Conservation (phyloP, 2,797 vertebrate genomes). For the Lepus oiostolus region DNA sequence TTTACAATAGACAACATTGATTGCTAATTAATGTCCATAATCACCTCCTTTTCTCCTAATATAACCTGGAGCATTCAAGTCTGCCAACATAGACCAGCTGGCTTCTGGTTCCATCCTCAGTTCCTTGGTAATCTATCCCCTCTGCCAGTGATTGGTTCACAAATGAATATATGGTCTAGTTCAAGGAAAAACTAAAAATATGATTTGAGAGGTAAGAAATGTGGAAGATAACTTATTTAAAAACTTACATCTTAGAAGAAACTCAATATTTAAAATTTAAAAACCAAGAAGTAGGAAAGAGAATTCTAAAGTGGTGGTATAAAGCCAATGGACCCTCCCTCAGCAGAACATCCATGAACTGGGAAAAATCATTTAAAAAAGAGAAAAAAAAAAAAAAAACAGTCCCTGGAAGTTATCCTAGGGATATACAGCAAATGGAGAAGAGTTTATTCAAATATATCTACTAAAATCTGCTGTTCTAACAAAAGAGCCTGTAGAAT, state of each 20-base stretch:
- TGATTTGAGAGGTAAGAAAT: neutral
- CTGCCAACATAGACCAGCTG: neutral
- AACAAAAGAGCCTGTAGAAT: neutral
- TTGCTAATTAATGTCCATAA: neutral
- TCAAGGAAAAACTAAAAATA: constrained; percentile 24
- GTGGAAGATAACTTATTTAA: neutral
- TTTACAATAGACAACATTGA: neutral
- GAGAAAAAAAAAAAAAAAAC: too few relatives aligned
- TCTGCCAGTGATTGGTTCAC: neutral
- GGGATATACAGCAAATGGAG: neutral
- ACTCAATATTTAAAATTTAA: neutral
- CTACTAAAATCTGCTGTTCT: neutral
- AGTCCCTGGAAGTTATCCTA: neutral
- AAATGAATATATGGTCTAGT: neutral
- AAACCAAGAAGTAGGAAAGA: neutral
- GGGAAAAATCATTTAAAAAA: neutral
- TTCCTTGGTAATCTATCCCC: neutral
- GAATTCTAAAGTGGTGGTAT: neutral
- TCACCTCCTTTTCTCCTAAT: neutral
- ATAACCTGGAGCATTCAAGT: neutral
- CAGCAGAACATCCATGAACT: neutral
- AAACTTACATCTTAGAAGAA: neutral
- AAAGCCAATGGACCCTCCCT: neutral
- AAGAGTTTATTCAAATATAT: neutral
- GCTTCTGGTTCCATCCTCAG: neutral